Percentiles rank a stretch among this genome's conserved stretches.
Conservation (phyloP, 2,113 vertebrate species). For the Xiphophorus hellerii region DNA sequence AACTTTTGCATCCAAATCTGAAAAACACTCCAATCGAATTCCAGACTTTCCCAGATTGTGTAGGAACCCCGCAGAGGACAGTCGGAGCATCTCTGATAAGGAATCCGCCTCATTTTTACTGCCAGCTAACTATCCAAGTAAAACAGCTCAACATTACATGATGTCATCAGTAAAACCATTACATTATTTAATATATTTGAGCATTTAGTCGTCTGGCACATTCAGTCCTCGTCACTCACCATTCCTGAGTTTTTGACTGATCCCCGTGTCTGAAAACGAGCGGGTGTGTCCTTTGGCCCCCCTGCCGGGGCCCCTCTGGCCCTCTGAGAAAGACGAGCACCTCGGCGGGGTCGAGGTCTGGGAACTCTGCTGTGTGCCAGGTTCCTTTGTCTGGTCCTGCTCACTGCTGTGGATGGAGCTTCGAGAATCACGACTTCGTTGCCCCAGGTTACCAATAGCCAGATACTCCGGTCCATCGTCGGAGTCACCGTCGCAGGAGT, state of each 20-base stretch:
- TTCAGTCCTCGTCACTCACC: conserved; percentile 74
- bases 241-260: conserved; percentile 83
- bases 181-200: neutral
- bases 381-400: conserved; percentile 44
- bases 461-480: conserved; percentile 96
- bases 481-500: conserved; percentile 82
- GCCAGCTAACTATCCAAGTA: neutral
- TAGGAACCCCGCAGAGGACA: neutral
- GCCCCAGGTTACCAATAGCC: conserved; percentile 92
- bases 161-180: neutral
- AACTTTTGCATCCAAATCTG: neutral
- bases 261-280: conserved; percentile 91
- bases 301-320: conserved; percentile 76
- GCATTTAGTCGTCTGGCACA: neutral
- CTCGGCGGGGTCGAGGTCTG: conserved; percentile 67
- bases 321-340: conserved; percentile 92
- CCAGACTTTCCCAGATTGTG: neutral
- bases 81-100: neutral
- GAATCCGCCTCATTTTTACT: neutral
- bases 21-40: neutral
- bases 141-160: neutral
- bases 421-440: conserved; percentile 75
- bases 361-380: conserved; percentile 13
- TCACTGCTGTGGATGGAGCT: conserved; percentile 71
- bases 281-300: conserved; percentile 85